Conservation (phyloP, 1,140 invertebrate species). For the Adelges cooleyi region DNA sequence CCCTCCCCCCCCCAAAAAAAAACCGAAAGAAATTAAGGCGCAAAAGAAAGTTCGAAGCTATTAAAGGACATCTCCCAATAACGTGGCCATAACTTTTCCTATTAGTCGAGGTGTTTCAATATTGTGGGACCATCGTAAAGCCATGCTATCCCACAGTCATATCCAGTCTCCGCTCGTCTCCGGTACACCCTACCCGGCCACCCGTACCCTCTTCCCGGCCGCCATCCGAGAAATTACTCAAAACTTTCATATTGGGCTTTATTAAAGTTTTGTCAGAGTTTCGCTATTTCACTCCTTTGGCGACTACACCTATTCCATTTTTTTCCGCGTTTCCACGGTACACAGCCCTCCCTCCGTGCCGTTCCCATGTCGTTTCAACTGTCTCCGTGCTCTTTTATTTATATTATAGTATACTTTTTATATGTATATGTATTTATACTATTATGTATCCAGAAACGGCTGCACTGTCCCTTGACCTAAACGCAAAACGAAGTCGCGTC, state of each 20-base stretch:
- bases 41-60: constrained; percentile 10
- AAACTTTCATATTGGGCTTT: constrained; percentile 26
- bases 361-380: too few relatives aligned
- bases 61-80: constrained; percentile 24
- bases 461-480: too few relatives aligned
- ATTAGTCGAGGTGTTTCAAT: constrained; percentile 25
- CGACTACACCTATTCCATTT: constrained; percentile 7
- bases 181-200: not conserved
- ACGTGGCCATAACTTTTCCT: constrained; percentile 18
- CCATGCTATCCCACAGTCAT: constrained; percentile 17
- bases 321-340: not conserved
- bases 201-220: not conserved
- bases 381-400: too few relatives aligned
- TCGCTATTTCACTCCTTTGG: constrained; percentile 4
- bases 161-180: too few relatives aligned
- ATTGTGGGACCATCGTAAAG: constrained; percentile 17
- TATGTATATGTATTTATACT: too few relatives aligned
- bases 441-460: too few relatives aligned
- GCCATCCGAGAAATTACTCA: constrained; percentile 21
- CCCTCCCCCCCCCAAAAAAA: not conserved
- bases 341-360: too few relatives aligned
- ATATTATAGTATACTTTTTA: too few relatives aligned
- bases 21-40: not conserved
- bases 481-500: not conserved
- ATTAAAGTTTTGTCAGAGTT: constrained; percentile 23